Evolutionary conservation across 2,113 vertebrate species (phyloP).

Genomic region (Corydoras sp.): DNA sequence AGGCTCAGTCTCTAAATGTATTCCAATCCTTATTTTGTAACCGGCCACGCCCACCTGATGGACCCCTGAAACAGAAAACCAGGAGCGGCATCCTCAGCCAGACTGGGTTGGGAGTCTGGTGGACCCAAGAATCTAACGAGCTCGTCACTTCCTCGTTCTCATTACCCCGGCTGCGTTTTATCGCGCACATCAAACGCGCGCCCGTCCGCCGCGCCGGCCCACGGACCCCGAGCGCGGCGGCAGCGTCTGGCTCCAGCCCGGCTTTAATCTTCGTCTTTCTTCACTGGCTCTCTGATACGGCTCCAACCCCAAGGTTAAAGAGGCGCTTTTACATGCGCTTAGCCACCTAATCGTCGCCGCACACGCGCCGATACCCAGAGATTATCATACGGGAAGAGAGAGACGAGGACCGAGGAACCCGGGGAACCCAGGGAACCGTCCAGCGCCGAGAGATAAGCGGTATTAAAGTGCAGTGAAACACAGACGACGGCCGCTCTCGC

Average conservation of each 20-base stretch:
- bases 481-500: neutral
- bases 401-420: neutral
- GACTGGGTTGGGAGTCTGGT: neutral
- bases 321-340: slow-evolving; percentile 44
- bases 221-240: slow-evolving; percentile 7
- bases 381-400: neutral
- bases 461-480: slow-evolving; percentile 2
- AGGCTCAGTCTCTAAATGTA: too few species aligned
- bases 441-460: slow-evolving; percentile 36
- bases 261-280: slow-evolving; percentile 29
- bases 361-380: slow-evolving; percentile 11
- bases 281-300: slow-evolving; percentile 27
- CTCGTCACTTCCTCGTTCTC: slow-evolving; percentile 56
- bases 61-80: too few species aligned
- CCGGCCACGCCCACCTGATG: too few species aligned
- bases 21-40: too few species aligned
- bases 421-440: neutral
- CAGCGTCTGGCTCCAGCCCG: slow-evolving; percentile 3
- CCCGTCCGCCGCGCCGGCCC: slow-evolving; percentile 21
- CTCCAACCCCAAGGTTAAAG: slow-evolving; percentile 50
- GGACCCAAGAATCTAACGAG: slow-evolving; percentile 58
- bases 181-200: slow-evolving; percentile 62
- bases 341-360: slow-evolving; percentile 23
- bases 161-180: slow-evolving; percentile 63
- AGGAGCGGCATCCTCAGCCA: too few species aligned